phyloP scores from a whole-genome alignment of 1,140 invertebrate genomes.

The Zaprionus taronus region DNA sequence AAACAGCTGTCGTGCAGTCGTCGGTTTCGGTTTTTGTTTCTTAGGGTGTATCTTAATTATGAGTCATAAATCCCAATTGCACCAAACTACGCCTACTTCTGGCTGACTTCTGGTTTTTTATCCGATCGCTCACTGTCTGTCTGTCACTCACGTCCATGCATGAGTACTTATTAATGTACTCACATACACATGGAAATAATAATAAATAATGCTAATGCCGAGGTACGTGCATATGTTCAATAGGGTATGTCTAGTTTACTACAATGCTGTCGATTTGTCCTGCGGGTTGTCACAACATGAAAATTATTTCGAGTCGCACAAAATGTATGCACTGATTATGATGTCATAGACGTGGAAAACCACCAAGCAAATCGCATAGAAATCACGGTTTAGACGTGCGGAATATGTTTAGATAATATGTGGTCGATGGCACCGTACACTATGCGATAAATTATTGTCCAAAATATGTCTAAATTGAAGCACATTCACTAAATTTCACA shows the following conservation, averaged over 20 bases:
- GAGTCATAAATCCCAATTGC: constrained; percentile 75
- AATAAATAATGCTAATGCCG: constrained; percentile 32
- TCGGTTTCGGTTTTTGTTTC: constrained; percentile 50
- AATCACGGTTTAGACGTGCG: constrained; percentile 20
- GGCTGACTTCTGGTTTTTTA: constrained; percentile 58
- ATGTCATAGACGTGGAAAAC: constrained; percentile 71
- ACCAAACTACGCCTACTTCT: constrained; percentile 57
- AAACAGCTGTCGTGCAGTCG: constrained; percentile 61
- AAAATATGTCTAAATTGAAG: constrained; percentile 26
- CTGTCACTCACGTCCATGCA: constrained; percentile 30
- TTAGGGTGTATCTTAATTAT: constrained; percentile 73
- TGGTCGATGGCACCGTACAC: neutral
- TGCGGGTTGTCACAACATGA: constrained; percentile 36
- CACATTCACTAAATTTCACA: constrained; percentile 54
- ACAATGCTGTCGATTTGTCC: constrained; percentile 25
- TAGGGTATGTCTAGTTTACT: constrained; percentile 26
- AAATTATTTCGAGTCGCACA: constrained; percentile 57
- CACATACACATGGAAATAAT: constrained; percentile 27
- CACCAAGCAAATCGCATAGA: constrained; percentile 41
- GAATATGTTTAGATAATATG: constrained; percentile 3
- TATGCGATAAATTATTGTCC: constrained; percentile 14
- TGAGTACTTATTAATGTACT: constrained; percentile 61
- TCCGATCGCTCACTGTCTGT: constrained; percentile 53
- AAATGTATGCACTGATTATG: constrained; percentile 67
- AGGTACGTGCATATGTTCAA: constrained; percentile 25